These are phyloP conservation scores for Diadophis punctatus DNA, from an alignment of 2,113 vertebrate genomes.

Conservation along the genomic window DNA sequence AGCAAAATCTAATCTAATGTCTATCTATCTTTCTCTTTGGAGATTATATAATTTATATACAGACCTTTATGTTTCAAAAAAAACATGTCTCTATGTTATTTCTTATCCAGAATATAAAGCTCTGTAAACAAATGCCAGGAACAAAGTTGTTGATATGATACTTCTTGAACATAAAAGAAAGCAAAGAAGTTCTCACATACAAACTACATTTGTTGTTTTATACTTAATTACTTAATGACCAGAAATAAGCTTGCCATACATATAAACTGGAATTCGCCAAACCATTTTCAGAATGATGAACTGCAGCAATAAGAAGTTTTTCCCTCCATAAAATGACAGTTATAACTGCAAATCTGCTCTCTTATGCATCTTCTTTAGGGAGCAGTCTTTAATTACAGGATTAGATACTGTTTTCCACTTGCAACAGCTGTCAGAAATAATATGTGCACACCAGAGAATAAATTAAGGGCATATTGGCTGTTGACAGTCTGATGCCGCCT, in stretches of 20 bases:
- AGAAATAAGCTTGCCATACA: neutral
- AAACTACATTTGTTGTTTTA: neutral
- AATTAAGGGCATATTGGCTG: neutral
- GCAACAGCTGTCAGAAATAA: neutral
- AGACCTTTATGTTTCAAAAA: neutral
- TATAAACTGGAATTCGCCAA: neutral
- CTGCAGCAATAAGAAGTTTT: neutral
- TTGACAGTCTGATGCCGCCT: neutral
- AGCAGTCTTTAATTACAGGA: neutral
- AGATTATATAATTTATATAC: neutral
- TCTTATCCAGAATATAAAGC: neutral
- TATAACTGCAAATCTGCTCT: neutral
- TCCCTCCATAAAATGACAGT: neutral
- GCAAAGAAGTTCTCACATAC: neutral
- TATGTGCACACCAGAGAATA: neutral
- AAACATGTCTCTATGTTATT: neutral
- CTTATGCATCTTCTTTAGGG: neutral
- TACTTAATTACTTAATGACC: neutral
- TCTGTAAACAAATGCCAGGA: neutral
- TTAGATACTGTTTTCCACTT: neutral
- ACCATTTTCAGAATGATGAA: neutral
- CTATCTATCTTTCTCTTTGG: neutral
- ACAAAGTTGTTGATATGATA: neutral
- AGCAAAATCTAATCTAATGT: neutral
- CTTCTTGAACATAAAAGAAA: neutral